Conservation (phyloP, 1,140 invertebrate genomes). For the Anadara kagoshimensis region DNA sequence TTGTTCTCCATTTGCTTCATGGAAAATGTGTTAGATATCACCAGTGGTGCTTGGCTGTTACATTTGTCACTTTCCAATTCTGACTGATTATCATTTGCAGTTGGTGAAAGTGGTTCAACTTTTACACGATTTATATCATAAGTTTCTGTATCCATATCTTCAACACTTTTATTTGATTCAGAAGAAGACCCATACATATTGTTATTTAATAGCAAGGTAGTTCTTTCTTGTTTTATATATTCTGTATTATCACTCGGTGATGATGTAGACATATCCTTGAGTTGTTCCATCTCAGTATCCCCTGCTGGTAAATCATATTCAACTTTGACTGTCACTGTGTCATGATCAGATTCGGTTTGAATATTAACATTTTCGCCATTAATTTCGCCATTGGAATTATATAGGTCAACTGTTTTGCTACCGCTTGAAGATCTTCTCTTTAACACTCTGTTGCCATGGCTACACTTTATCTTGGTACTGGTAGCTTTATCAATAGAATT, state of each 20-base stretch:
- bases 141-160: constrained; percentile 2
- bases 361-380: background rate
- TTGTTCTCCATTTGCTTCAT: too few species aligned
- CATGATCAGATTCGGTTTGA: constrained; percentile 3
- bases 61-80: too few species aligned
- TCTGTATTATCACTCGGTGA: background rate
- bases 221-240: background rate
- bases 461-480: background rate
- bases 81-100: too few species aligned
- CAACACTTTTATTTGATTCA: constrained; percentile 1
- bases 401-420: too few species aligned
- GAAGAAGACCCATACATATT: background rate
- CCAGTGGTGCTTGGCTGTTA: too few species aligned
- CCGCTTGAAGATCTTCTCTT: too few species aligned
- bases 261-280: background rate
- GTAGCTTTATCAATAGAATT: background rate
- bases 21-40: too few species aligned
- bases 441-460: background rate
- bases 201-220: background rate
- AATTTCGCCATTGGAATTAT: background rate
- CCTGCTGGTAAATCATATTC: constrained; percentile 7
- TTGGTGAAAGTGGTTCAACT: too few species aligned
- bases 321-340: constrained; percentile 16
- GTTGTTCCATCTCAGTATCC: background rate
- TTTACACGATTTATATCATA: background rate